These are phyloP conservation scores for Acanthurus tractus DNA, from an alignment of 2,797 vertebrate species.

Conservation along the genomic window DNA sequence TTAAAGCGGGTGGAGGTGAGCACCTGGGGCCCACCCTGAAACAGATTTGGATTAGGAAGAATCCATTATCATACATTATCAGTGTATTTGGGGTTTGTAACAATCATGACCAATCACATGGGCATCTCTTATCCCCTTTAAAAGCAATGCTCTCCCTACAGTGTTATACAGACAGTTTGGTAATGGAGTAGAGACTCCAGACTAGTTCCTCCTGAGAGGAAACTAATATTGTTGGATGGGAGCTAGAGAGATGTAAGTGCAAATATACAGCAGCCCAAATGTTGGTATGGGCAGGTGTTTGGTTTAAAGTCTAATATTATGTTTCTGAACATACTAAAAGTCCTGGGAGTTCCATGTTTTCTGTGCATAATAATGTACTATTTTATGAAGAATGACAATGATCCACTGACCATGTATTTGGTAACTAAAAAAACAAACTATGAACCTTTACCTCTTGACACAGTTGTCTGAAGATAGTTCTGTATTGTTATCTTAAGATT, in stretches of 20 bases:
- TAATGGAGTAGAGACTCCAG: slow-evolving; percentile 70
- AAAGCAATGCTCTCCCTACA: slow-evolving; percentile 67
- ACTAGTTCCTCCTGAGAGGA: slow-evolving; percentile 61
- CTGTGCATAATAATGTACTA: not conserved
- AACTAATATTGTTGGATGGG: slow-evolving; percentile 50
- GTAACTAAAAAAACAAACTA: not conserved
- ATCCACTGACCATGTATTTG: not conserved
- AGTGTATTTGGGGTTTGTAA: slow-evolving; percentile 67
- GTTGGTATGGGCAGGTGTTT: slow-evolving; percentile 34
- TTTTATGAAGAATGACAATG: slow-evolving; percentile 26
- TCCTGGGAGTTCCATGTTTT: slow-evolving; percentile 11
- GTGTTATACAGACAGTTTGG: slow-evolving; percentile 62
- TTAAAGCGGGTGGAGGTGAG: slow-evolving; percentile 53
- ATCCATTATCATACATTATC: slow-evolving; percentile 79
- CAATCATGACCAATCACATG: slow-evolving; percentile 65
- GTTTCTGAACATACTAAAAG: slow-evolving; percentile 38
- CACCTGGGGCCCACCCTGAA: slow-evolving; percentile 57
- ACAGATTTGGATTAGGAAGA: slow-evolving; percentile 71
- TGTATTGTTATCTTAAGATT: not conserved
- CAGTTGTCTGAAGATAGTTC: not conserved
- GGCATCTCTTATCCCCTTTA: slow-evolving; percentile 75
- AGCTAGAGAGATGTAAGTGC: slow-evolving; percentile 39
- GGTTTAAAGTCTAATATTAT: slow-evolving; percentile 36
- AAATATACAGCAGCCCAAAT: slow-evolving; percentile 24
- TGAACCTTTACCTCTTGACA: slow-evolving; percentile 14